A percentile compares a stretch with the other conserved stretches of the same genome.
phyloP scores from a whole-genome alignment of 2,113 vertebrate species.

The Saguinus imperator region DNA sequence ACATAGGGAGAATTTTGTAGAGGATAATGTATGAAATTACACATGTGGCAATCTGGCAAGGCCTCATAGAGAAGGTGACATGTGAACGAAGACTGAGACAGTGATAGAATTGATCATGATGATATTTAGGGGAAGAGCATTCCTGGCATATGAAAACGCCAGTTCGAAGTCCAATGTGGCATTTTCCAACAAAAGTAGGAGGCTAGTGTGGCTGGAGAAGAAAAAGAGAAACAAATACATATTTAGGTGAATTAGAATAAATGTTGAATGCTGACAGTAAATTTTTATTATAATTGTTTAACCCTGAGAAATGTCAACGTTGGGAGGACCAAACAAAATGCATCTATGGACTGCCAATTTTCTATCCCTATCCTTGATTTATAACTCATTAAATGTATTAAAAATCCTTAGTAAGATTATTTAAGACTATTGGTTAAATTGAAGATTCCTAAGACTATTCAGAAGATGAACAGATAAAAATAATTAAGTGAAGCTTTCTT shows the following conservation, averaged over 20 bases:
- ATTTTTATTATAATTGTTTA: background rate
- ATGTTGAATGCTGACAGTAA: background rate
- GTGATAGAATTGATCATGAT: background rate
- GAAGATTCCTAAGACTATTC: background rate
- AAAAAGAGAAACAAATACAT: background rate
- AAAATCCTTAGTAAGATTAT: background rate
- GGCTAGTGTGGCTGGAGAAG: background rate
- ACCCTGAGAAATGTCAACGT: background rate
- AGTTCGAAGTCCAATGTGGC: background rate
- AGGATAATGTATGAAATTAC: background rate
- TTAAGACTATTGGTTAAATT: background rate
- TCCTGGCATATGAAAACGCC: background rate
- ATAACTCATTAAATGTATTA: background rate
- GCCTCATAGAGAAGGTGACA: background rate
- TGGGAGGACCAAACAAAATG: background rate
- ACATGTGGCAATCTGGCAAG: background rate
- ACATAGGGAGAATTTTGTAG: accelerated
- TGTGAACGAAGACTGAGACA: background rate
- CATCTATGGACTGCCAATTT: background rate
- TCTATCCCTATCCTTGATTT: background rate
- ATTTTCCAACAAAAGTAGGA: background rate
- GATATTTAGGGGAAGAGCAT: background rate
- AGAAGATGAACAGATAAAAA: background rate
- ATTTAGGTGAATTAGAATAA: background rate
- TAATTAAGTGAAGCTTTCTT: background rate